A percentile compares a stretch with the other conserved stretches of the same genome.
phyloP scores from a whole-genome alignment of 2,113 vertebrate species.

The Setophaga petechia region DNA sequence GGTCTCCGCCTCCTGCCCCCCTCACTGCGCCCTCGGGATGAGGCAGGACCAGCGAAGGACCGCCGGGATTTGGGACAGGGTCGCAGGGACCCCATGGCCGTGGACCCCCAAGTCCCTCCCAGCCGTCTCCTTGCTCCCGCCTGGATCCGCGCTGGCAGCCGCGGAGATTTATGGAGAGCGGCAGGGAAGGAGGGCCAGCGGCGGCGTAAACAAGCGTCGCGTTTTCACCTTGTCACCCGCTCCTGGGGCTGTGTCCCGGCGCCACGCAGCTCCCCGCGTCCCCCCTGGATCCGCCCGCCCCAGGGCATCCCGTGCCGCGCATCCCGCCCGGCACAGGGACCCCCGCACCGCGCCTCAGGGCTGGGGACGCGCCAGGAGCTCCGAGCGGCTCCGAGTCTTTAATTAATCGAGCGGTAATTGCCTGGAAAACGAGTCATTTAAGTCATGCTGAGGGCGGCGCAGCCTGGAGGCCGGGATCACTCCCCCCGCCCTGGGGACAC shows the following conservation, averaged over 20 bases:
- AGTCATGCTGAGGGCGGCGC: not conserved
- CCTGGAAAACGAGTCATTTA: not conserved
- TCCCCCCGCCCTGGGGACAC: not conserved
- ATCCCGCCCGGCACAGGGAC: not conserved
- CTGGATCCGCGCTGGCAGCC: not conserved
- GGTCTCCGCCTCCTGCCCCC: accelerated
- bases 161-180: not conserved
- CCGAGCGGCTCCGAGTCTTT: not conserved
- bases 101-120: not conserved
- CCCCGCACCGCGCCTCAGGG: not conserved
- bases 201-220: not conserved
- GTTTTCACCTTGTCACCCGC: not conserved
- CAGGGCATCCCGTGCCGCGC: accelerated
- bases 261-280: not conserved
- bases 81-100: not conserved
- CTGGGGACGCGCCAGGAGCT: not conserved
- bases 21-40: not conserved
- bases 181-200: not conserved
- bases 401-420: conserved; percentile 34
- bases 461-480: not conserved
- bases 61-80: not conserved
- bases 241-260: not conserved
- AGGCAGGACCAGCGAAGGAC: not conserved
- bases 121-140: not conserved
- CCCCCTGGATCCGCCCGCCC: not conserved